Percentiles rank a stretch among this genome's conserved stretches.
Conservation (phyloP, 2,113 vertebrate species). For the Hippopotamus amphibius region DNA sequence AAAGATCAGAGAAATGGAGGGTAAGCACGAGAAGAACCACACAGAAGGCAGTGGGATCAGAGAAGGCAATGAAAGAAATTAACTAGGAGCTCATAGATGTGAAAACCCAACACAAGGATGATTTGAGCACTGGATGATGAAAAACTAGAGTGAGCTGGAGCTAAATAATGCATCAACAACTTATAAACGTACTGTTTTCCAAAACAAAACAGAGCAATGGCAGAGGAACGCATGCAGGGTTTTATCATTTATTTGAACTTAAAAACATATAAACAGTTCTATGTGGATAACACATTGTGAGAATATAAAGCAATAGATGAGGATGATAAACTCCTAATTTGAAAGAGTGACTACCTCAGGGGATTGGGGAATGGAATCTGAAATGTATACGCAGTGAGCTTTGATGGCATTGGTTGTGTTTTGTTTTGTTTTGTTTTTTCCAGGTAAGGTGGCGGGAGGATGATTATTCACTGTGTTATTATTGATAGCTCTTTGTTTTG, state of each 20-base stretch:
- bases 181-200: neutral
- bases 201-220: neutral
- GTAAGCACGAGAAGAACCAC: neutral
- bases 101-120: neutral
- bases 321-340: neutral
- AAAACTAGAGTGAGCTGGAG: neutral
- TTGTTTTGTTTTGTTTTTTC: neutral
- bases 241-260: neutral
- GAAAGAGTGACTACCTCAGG: neutral
- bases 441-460: neutral
- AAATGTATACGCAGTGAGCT: neutral
- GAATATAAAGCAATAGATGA: neutral
- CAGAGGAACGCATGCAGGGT: neutral
- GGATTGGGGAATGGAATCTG: neutral
- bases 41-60: slow-evolving; percentile 21
- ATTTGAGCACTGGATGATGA: neutral
- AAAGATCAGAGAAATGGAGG: neutral
- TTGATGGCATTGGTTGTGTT: neutral
- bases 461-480: neutral
- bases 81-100: neutral
- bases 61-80: slow-evolving; percentile 2
- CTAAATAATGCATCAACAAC: neutral
- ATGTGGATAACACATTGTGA: neutral
- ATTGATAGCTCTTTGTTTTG: slow-evolving; percentile 14
- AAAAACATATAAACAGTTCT: neutral